Evolutionary conservation across 2,113 vertebrate genomes (phyloP).

Genomic region (Felis chaus): DNA sequence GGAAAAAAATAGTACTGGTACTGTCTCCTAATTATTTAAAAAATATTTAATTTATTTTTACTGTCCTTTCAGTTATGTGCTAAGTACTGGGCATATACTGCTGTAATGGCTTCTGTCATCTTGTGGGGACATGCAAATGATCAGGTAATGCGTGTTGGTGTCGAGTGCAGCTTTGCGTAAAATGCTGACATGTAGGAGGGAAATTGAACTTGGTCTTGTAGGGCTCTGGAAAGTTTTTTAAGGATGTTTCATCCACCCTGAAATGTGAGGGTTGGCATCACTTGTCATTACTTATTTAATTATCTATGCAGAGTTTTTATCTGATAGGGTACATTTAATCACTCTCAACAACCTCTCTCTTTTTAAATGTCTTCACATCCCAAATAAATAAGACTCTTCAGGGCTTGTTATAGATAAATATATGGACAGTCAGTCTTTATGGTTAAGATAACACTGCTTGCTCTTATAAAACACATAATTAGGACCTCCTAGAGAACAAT

Average conservation of each 20-base stretch:
- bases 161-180: fast-evolving
- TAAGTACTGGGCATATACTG: background rate
- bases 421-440: background rate
- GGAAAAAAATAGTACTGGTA: background rate
- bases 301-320: background rate
- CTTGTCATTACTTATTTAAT: background rate
- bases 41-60: background rate
- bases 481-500: background rate
- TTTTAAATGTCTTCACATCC: background rate
- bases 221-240: background rate
- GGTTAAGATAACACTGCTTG: background rate
- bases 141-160: background rate
- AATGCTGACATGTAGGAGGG: background rate
- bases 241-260: no score
- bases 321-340: background rate
- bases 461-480: background rate
- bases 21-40: background rate
- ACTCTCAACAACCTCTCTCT: background rate
- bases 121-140: no score
- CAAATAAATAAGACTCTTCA: background rate
- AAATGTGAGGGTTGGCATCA: background rate
- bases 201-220: background rate
- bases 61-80: background rate
- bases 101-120: background rate
- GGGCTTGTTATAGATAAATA: background rate